phyloP scores from a whole-genome alignment of 1,140 invertebrate genomes.

The Patella vulgata region DNA sequence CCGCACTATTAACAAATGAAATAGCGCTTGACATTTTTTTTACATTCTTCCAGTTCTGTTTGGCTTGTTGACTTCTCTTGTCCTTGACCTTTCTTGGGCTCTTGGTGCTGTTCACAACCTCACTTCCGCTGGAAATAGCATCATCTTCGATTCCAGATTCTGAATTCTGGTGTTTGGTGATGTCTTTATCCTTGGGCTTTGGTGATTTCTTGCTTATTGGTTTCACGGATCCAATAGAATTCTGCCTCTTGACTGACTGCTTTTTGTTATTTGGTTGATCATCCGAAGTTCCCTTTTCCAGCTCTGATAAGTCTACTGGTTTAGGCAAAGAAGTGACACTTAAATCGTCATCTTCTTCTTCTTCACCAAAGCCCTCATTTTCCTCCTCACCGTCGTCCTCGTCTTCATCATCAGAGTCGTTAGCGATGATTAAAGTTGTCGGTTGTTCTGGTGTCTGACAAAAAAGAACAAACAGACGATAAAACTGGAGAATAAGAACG shows the following conservation, averaged over 20 bases:
- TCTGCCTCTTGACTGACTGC: constrained; percentile 1
- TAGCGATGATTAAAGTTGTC: neutral
- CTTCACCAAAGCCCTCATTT: neutral
- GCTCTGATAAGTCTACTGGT: neutral
- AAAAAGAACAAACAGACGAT: constrained; percentile 46
- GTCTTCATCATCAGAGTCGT: neutral
- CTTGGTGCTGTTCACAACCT: neutral
- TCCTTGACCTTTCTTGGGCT: neutral
- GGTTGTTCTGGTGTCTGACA: constrained; percentile 5
- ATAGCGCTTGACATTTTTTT: constrained; percentile 15
- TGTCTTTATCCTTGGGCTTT: no score
- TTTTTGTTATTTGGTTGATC: neutral
- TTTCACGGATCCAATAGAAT: neutral
- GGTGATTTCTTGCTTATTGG: neutral
- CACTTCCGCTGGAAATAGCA: neutral
- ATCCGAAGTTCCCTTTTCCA: neutral
- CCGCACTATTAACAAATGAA: constrained; percentile 20
- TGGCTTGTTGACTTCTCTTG: neutral
- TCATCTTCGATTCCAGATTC: neutral
- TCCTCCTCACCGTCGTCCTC: constrained; percentile 2
- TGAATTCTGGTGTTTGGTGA: neutral
- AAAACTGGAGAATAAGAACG: constrained; percentile 76
- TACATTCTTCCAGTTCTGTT: constrained; percentile 18
- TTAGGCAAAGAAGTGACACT: no score
- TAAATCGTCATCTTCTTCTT: neutral